Base-by-base conservation (phyloP, 2,888 invertebrate genomes). In the Galeopsomyia nigrocyanea region DNA sequence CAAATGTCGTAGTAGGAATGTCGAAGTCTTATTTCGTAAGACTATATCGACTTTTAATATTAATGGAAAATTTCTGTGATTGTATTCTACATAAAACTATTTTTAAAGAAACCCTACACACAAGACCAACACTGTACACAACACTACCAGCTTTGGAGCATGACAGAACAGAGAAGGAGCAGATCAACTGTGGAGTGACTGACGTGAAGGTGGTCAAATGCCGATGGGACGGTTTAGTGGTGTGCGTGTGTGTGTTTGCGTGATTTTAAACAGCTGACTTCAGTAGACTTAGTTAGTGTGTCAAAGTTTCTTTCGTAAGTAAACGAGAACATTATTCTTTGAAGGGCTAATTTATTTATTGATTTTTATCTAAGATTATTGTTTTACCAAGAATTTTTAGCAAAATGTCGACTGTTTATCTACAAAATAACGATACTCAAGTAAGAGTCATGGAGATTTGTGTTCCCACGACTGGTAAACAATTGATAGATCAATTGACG, bases 341-440 rank as follows among this genome's bases (percentile, higher is more conserved):
- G 10, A 10, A 39, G 13, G 13, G 7, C 10, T 39, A 10, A 39
- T 39, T 57, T 57, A 31, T 14, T 57, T 1, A 31, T 26, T 56
- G 14, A 55, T 5, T 13, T 5, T 31, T 31, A 39, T n/a, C n/a
- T n/a, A n/a, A n/a, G 22, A 10, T 56, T 57, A 3, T 26, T 26
- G 5, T 10, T 39, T 39, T 39, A 39, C 10, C 17, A 39, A 9
- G 2, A 17, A 22, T 62, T 17, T 50, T n/a, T 14, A 49, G 3
- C 53, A 77, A 77, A 50, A 82, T 82, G 82, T 57, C 81, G 62
- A 66, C 62, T 7, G 57, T 82, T 46, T 77, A 80, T 51, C 64
- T 81, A 64, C 77, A 77, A 31, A 75, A 64, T 3, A 79, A 79
- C 7, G 50, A 19, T 62, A 68, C 69, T 0, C 21, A 51, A 0